Evolutionary conservation across 2,888 invertebrate species (phyloP).

Genomic region (Blastobasis adustella): DNA sequence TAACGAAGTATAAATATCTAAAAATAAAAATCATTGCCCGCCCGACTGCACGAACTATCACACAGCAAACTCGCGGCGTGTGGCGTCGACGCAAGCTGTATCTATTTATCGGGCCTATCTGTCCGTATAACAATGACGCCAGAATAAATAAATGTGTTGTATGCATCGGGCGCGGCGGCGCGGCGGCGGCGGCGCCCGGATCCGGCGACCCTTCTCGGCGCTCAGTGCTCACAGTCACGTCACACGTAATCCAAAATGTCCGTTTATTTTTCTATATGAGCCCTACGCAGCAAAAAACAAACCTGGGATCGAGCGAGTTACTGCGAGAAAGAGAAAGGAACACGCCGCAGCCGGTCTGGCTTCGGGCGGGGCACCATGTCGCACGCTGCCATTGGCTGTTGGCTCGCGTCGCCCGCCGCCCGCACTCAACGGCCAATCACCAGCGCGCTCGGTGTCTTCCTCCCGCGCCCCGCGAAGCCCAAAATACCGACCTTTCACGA

Average conservation of each 20-base stretch:
- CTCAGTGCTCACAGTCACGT: slow-evolving; percentile 10
- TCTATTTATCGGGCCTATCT: slow-evolving; percentile 66
- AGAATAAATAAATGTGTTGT: slow-evolving; percentile 60
- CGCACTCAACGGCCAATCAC: slow-evolving; percentile 44
- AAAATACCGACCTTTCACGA: slow-evolving; percentile 70
- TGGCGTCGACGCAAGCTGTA: slow-evolving; percentile 45
- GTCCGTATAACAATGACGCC: slow-evolving; percentile 51
- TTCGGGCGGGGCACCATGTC: slow-evolving; percentile 55
- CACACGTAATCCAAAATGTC: slow-evolving; percentile 68
- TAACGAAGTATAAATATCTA: neutral
- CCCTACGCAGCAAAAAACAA: slow-evolving; percentile 55
- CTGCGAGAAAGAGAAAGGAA: slow-evolving; percentile 43
- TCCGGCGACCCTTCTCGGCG: slow-evolving; percentile 59
- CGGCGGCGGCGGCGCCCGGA: slow-evolving; percentile 44
- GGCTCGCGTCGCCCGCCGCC: slow-evolving; percentile 53
- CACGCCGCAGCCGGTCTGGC: slow-evolving; percentile 31
- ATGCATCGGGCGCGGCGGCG: neutral
- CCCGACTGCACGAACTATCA: slow-evolving; percentile 2
- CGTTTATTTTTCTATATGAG: slow-evolving; percentile 66
- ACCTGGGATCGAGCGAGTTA: slow-evolving; percentile 48
- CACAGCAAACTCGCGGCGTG: slow-evolving; percentile 20
- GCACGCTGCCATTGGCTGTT: slow-evolving; percentile 43
- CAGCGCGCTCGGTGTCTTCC: slow-evolving; percentile 29
- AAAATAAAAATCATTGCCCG: neutral
- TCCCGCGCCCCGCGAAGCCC: slow-evolving; percentile 56